Conservation (phyloP, 2,888 invertebrate species). For the Dermolepida albohirtum region DNA sequence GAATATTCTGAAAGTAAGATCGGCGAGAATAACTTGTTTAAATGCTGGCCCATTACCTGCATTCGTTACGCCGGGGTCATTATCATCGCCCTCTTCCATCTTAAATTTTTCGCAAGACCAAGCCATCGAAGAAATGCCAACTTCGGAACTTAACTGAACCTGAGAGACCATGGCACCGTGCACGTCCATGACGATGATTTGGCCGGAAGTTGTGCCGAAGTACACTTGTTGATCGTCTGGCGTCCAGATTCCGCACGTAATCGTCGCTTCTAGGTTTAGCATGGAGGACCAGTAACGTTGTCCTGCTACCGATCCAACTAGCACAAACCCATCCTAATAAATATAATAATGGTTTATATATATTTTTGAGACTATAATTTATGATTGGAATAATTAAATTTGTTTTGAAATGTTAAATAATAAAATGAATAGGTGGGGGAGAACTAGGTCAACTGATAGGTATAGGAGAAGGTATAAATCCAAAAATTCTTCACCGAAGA, state of each 20-base stretch:
- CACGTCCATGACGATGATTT: constrained; percentile 96
- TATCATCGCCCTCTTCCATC: constrained; percentile 94
- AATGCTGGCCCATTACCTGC: constrained; percentile 62
- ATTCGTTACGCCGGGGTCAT: constrained; percentile 70
- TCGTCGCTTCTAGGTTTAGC: constrained; percentile 92
- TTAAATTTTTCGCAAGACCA: constrained; percentile 99
- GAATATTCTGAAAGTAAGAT: no score
- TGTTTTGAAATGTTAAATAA: no score
- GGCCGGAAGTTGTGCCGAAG: constrained; percentile 94
- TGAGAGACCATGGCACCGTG: constrained; percentile 96
- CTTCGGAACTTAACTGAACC: constrained; percentile 87
- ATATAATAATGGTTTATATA: neutral
- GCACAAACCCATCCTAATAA: constrained; percentile 92
- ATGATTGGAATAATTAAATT: no score
- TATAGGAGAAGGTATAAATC: no score
- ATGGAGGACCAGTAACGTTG: constrained; percentile 99
- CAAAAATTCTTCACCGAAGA: no score
- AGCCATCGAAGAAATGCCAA: constrained; percentile 90
- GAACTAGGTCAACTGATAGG: no score
- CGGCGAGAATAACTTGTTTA: no score
- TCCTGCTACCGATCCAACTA: constrained; percentile 97
- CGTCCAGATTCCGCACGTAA: constrained; percentile 98
- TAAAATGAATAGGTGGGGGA: no score
- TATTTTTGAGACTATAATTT: neutral
- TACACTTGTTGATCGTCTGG: constrained; percentile 98